A percentile compares a stretch with the other conserved stretches of the same genome.
Evolutionary conservation across 2,797 vertebrate genomes (phyloP).

Genomic region (Onychomys arenicola): DNA sequence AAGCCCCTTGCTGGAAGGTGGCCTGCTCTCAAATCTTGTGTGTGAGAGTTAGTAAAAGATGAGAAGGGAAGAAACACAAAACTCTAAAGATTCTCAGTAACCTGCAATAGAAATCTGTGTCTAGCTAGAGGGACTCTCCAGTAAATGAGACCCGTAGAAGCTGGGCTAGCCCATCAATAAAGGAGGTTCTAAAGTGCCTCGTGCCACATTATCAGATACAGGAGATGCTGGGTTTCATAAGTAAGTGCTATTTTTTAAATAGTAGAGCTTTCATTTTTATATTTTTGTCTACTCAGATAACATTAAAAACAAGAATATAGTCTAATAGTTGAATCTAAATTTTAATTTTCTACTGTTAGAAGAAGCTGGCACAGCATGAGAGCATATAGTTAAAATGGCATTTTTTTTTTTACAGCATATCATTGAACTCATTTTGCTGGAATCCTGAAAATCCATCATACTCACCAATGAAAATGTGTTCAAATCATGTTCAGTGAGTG

Average conservation of each 20-base stretch:
- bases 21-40: not conserved
- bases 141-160: not conserved
- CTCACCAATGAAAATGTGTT: not conserved
- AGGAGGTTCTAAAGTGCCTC: not conserved
- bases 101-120: not conserved
- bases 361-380: not conserved
- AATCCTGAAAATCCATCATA: not conserved
- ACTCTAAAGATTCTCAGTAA: not conserved
- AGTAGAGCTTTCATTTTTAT: not conserved
- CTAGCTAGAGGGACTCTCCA: not conserved
- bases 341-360: not conserved
- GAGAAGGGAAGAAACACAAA: not conserved
- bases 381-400: not conserved
- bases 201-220: not conserved
- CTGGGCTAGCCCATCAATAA: not conserved
- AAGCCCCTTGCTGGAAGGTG: not conserved
- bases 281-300: not conserved
- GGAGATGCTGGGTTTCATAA: not conserved
- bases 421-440: not conserved
- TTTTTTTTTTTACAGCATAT: not conserved
- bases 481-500: not conserved
- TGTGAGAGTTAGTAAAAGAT: not conserved
- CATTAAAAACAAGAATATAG: slow-evolving; percentile 4
- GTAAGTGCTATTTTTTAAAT: not conserved
- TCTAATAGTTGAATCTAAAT: not conserved